Evolutionary conservation across 2,113 vertebrate species (phyloP).

Genomic region (Rhagologus leucostigma): DNA sequence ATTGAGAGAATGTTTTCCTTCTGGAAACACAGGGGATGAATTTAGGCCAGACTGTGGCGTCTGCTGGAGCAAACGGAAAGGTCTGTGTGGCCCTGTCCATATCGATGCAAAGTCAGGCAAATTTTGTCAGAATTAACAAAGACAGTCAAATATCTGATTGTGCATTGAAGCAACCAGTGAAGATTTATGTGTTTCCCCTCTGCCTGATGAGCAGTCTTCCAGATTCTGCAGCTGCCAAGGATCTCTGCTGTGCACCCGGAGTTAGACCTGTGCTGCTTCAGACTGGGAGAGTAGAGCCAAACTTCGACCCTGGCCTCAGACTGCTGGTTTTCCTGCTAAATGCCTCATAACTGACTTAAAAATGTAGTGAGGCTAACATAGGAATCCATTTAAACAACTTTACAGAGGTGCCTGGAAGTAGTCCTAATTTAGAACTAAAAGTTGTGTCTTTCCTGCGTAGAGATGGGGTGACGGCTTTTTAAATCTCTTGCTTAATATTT

Average conservation of each 20-base stretch:
- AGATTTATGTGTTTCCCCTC: background rate
- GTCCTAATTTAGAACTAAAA: background rate
- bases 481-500: conserved; percentile 15
- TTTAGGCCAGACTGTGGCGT: background rate
- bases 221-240: background rate
- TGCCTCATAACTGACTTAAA: background rate
- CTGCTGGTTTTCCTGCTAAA: background rate
- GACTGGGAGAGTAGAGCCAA: background rate
- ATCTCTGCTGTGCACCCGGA: background rate
- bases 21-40: background rate
- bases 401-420: background rate
- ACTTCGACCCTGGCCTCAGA: background rate
- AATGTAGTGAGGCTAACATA: background rate
- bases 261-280: background rate
- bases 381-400: background rate
- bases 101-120: background rate
- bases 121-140: background rate
- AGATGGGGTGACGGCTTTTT: background rate
- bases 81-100: background rate
- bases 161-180: background rate
- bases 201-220: background rate
- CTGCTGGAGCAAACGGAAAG: background rate
- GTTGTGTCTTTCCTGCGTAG: background rate
- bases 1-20: background rate
- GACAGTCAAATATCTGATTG: background rate